Evolutionary conservation across 2,888 invertebrate genomes (phyloP).

Genomic region (Lordiphosa andalusiaca): DNA sequence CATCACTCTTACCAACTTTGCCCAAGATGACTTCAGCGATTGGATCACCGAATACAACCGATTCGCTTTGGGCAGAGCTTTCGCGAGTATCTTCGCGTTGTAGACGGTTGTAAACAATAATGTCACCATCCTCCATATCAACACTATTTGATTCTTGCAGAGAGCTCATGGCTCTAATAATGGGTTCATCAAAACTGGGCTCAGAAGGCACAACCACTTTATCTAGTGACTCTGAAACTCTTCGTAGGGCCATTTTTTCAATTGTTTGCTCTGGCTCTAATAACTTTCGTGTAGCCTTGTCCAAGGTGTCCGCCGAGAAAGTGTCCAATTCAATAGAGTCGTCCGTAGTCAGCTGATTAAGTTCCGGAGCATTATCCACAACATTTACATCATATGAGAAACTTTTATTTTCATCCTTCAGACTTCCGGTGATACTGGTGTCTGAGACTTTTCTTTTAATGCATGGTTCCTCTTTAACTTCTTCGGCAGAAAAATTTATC

Average conservation of each 20-base stretch:
- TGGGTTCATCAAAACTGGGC: slow-evolving; percentile 59
- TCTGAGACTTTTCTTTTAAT: slow-evolving; percentile 47
- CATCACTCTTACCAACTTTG: slow-evolving; percentile 18
- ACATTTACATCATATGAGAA: background rate
- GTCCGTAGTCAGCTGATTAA: background rate
- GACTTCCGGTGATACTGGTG: background rate
- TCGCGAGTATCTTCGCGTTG: slow-evolving; percentile 65
- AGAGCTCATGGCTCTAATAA: slow-evolving; percentile 56
- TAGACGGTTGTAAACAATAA: slow-evolving; percentile 59
- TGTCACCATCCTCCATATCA: slow-evolving; percentile 67
- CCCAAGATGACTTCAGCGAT: slow-evolving; percentile 13
- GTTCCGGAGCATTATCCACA: background rate
- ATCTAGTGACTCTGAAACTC: slow-evolving; percentile 51
- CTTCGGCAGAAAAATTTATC: slow-evolving; percentile 33
- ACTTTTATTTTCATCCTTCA: background rate
- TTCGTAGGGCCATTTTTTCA: slow-evolving; percentile 68
- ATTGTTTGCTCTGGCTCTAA: slow-evolving; percentile 66
- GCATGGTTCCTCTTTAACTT: slow-evolving; percentile 47
- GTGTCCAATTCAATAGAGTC: slow-evolving; percentile 20
- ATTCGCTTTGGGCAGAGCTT: slow-evolving; percentile 73
- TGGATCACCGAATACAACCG: slow-evolving; percentile 58
- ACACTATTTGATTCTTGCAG: slow-evolving; percentile 51
- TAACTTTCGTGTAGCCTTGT: slow-evolving; percentile 60
- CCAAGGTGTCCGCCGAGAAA: slow-evolving; percentile 27
- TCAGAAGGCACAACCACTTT: slow-evolving; percentile 22